Base-by-base conservation (phyloP, 2,113 vertebrate genomes). In the Ameiurus melas region DNA sequence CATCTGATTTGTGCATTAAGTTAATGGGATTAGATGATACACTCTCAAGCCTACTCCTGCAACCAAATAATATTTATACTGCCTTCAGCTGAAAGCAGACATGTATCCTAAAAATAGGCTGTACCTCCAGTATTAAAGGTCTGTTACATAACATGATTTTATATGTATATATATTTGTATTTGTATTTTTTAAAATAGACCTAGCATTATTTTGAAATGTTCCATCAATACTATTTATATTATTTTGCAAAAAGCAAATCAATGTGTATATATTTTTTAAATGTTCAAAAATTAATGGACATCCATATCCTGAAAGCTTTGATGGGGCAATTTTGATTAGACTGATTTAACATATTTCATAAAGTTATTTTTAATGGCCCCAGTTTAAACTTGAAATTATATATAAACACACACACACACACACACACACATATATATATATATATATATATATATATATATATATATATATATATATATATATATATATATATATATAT, bases 241-340 rank as follows among this genome's bases (percentile, higher is more conserved):
- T 70, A 70, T 33, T 8, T 66, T 66, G 25, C 22, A 60, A 43
- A 51, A 77, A 77, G 16, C 51, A 39, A 39, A 39, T 39, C 36
- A 39, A 39, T 39, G 22, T 75, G 30, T 60, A 53, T 85, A 58
- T n/a, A n/a, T n/a, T n/a, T n/a, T n/a, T 13, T 12, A 30, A n/a
- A 66, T 75, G 60, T 85, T 77, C 39, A n/a, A 75, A 86, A n/a
- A n/a, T 78, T 77, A 62, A 73, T n/a, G 57, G 58, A 85, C 70
- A n/a, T 62, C 71, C 20, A 62, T 77, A 33, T 57, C 47, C 47
- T 64, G 25, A 60, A 22, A 60, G 1, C 17, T 60, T 60, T 60
- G 17, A 60, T 51, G 83, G 19, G 3, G 25, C 55, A 60, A 47
- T 78, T 47, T 86, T 30, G 27, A 70, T 85, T 85, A 71, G 47